Base-by-base conservation (phyloP, 92 coral and sea anemone genomes). In the Siderastrea siderea region DNA sequence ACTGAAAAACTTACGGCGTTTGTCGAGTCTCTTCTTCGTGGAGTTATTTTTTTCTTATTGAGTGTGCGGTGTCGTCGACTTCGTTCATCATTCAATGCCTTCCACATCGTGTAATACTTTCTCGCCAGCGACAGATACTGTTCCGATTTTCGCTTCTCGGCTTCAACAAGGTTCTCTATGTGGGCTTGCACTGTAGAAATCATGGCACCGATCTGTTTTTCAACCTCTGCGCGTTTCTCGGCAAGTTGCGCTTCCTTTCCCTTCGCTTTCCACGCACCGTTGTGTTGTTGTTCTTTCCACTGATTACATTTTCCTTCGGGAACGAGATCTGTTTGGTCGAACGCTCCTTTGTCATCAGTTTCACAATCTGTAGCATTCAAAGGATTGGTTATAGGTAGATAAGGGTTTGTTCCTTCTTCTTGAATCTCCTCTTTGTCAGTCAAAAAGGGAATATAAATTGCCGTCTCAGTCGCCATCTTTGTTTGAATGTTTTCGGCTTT, bases 51-150 rank as follows among this genome's bases (percentile, higher is more conserved):
- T 43, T 26, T 44, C 14, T 38, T 45, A 14, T 26, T 26, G 38
- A 19, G 15, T 7, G 10, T 43, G 48, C n/a, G 48, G 48, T 67
- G 71, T 7, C 2, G 48, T 10, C 47, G 48, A 38, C 14, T 45
- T 67, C 47, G 19, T 50, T 73, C 77, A 6, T 78, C 82, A 47
- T 78, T 61, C 4, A 47, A 47, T 47, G 54, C 11, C 82, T 78
- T 78, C 82, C 82, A 78, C 82, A 78, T 78, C 0, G 69, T 49
- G 58, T 78, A 78, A 48, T 78, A 78, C 49, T 78, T 78, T 55
- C 82, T 60, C 58, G 82, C 82, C 2, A 78, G 82, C 4, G 82
- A 78, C 52, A 45, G 55, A 78, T 57, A 61, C 54, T 60, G 47
- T 16, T 46, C 82, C 46, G 82, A 17, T 47, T 47, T 78, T 46